These are phyloP conservation scores for Hydraecia micacea DNA, from an alignment of 2,888 invertebrate genomes.

Conservation along the genomic window DNA sequence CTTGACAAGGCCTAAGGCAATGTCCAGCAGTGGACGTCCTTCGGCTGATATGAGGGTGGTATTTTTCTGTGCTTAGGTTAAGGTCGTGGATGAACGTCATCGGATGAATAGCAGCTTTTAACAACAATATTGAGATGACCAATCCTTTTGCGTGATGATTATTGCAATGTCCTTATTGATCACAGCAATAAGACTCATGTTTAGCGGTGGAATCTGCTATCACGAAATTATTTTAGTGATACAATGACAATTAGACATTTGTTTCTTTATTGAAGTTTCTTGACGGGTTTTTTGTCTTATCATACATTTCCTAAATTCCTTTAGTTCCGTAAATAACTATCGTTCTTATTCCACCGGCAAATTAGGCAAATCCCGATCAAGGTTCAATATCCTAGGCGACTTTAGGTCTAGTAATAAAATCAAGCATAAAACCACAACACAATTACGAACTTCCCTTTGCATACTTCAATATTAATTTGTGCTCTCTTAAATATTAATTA, in stretches of 20 bases:
- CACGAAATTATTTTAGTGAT: too few relatives aligned
- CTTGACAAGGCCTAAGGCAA: neutral
- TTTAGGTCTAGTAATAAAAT: constrained; percentile 12
- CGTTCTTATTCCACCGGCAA: neutral
- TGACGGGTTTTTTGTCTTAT: neutral
- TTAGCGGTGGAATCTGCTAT: neutral
- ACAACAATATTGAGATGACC: neutral
- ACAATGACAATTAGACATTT: neutral
- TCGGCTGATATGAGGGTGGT: neutral
- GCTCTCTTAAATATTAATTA: constrained; percentile 53
- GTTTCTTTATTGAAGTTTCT: neutral
- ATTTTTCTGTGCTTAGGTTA: neutral
- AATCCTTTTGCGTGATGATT: neutral
- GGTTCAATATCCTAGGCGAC: neutral
- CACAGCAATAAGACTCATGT: neutral
- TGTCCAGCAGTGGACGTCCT: neutral
- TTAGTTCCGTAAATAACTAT: neutral
- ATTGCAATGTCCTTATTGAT: neutral
- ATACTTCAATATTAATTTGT: constrained; percentile 52
- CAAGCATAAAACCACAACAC: neutral
- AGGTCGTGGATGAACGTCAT: neutral
- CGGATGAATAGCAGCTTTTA: neutral
- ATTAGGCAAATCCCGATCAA: neutral
- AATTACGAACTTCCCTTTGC: constrained; percentile 35
- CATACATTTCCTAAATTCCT: too few relatives aligned